A percentile compares a stretch with the other conserved stretches of the same genome.
phyloP scores from a whole-genome alignment of 1,140 invertebrate species.

The Zaprionus ghesquierei region DNA sequence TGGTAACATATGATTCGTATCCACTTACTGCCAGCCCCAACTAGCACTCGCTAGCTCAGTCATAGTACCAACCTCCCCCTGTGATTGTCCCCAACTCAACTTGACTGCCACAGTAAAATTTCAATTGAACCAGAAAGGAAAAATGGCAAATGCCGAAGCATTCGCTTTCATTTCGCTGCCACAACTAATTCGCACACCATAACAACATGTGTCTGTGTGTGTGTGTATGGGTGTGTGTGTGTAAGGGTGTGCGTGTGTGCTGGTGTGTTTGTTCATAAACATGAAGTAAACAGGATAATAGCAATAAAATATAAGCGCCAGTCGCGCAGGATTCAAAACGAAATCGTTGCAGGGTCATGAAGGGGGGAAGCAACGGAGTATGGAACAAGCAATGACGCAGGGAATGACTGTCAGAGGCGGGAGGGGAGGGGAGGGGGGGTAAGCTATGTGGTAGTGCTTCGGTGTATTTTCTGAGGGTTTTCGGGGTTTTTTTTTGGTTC shows the following conservation, averaged over 20 bases:
- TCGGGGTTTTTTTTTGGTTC: not conserved
- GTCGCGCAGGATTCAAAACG: constrained; percentile 52
- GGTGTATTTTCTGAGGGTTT: not conserved
- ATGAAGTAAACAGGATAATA: constrained; percentile 82
- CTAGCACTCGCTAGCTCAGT: not conserved
- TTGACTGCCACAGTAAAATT: constrained; percentile 47
- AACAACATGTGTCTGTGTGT: constrained; percentile 16
- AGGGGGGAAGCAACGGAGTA: not conserved
- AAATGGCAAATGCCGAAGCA: constrained; percentile 49
- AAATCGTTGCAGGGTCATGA: constrained; percentile 17
- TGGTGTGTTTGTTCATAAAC: constrained; percentile 65
- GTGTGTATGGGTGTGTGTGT: constrained; percentile 13
- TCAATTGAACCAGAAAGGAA: constrained; percentile 60
- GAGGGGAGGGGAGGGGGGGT: not conserved
- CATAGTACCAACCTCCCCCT: not conserved
- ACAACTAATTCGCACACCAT: constrained; percentile 80
- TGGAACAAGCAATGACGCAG: not conserved
- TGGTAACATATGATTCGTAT: constrained; percentile 40
- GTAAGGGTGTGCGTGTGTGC: constrained; percentile 36
- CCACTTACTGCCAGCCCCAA: not conserved
- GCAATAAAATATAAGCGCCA: constrained; percentile 81
- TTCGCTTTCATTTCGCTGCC: constrained; percentile 68
- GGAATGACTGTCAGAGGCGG: not conserved
- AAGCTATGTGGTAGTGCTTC: not conserved
- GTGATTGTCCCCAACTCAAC: not conserved